phyloP scores from a whole-genome alignment of 1,140 invertebrate genomes.

The Tribolium castaneum region DNA sequence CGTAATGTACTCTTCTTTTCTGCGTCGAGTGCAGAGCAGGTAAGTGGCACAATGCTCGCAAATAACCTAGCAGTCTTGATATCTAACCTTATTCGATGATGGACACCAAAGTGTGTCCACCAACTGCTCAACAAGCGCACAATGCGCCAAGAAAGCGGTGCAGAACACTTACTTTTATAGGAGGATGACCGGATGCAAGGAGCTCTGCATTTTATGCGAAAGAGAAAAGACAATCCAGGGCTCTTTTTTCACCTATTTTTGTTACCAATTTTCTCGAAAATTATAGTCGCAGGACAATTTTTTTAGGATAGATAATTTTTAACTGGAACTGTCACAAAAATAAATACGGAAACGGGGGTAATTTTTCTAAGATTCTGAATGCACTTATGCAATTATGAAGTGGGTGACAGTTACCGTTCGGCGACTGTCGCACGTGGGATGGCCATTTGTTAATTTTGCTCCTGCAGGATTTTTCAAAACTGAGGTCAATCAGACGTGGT shows the following conservation, averaged over 20 bases:
- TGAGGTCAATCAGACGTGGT: background rate
- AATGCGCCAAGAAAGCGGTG: constrained; percentile 24
- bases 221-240: background rate
- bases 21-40: constrained; percentile 59
- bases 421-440: constrained; percentile 13
- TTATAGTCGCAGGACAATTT: no score
- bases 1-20: constrained; percentile 63
- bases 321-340: background rate
- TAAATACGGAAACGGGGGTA: background rate
- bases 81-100: constrained; percentile 62
- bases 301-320: no score
- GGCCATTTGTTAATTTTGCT: background rate
- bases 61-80: constrained; percentile 60
- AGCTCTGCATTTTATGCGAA: background rate
- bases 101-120: constrained; percentile 42
- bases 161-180: constrained; percentile 31
- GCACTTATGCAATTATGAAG: constrained; percentile 29
- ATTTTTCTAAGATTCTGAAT: background rate
- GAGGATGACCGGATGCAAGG: constrained; percentile 15
- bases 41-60: constrained; percentile 62
- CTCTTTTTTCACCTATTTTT: background rate
- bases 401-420: constrained; percentile 34
- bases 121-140: constrained; percentile 6
- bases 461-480: background rate
- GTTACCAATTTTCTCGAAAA: no score